phyloP scores from a whole-genome alignment of 2,113 vertebrate genomes.

The Rhizomys pruinosus region DNA sequence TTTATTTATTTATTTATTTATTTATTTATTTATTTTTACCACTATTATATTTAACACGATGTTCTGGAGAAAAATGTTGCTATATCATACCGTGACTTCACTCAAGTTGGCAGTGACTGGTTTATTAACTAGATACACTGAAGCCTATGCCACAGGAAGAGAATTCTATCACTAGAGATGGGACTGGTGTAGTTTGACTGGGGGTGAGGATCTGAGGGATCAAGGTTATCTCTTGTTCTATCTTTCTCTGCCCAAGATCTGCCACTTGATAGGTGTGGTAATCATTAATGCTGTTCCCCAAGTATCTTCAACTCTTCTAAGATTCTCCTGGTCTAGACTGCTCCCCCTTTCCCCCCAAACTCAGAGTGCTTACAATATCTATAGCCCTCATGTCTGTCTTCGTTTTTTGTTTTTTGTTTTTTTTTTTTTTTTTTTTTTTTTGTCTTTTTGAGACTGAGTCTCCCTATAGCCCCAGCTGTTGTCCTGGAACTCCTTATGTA shows the following conservation, averaged over 20 bases:
- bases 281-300: conserved; percentile 10
- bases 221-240: neutral
- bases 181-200: neutral
- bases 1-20: conserved; percentile 31
- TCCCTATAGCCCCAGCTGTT: too few species aligned
- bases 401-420: too few species aligned
- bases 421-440: too few species aligned
- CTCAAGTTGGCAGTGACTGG: conserved; percentile 18
- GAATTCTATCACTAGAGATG: neutral
- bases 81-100: conserved; percentile 67
- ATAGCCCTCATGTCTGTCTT: too few species aligned
- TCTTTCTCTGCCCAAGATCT: conserved; percentile 5
- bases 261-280: neutral
- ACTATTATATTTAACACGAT: conserved; percentile 52
- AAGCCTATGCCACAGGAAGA: neutral
- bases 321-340: neutral
- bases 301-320: conserved; percentile 30
- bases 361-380: neutral
- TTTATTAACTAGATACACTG: conserved; percentile 68
- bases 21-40: conserved; percentile 72
- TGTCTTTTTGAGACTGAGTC: too few species aligned
- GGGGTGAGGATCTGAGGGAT: neutral
- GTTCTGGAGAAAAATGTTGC: conserved; percentile 71
- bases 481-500: too few species aligned
- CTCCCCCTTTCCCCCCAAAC: neutral